A percentile compares a stretch with the other conserved stretches of the same genome.
Evolutionary conservation across 2,888 invertebrate species (phyloP).

Genomic region (Chydorus sphaericus): DNA sequence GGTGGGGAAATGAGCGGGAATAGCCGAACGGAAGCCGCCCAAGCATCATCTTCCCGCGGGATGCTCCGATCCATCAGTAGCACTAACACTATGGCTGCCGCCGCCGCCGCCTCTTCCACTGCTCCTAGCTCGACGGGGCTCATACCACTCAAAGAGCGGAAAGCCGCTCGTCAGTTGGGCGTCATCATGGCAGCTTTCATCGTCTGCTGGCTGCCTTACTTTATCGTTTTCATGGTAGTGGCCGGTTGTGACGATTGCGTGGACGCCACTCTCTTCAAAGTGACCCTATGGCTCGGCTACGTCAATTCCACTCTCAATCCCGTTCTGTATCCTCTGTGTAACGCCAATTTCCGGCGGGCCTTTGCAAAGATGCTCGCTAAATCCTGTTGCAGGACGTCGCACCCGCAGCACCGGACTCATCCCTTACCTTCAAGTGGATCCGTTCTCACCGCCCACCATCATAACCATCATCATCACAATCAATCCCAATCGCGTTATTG

Average conservation of each 20-base stretch:
- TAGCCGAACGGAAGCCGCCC: not conserved
- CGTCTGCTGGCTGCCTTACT: slow-evolving; percentile 43
- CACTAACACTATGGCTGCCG: not conserved
- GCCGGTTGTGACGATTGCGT: slow-evolving; percentile 35
- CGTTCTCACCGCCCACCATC: not conserved
- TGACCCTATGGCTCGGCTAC: slow-evolving; percentile 37
- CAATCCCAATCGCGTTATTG: not conserved
- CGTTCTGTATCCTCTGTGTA: slow-evolving; percentile 36
- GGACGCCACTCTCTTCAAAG: slow-evolving; percentile 29
- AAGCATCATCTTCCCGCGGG: no score
- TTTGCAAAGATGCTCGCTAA: slow-evolving; percentile 25
- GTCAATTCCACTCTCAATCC: slow-evolving; percentile 37
- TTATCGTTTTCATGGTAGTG: slow-evolving; percentile 39
- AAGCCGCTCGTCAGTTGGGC: slow-evolving; percentile 41
- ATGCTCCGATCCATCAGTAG: not conserved
- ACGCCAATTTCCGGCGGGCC: slow-evolving; percentile 32
- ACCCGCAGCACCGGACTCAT: not conserved
- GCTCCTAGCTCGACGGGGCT: not conserved
- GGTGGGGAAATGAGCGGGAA: not conserved
- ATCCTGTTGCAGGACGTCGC: not conserved
- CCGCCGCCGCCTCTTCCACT: not conserved
- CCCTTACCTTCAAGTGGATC: not conserved
- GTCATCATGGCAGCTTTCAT: slow-evolving; percentile 43
- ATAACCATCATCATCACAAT: not conserved
- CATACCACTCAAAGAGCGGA: slow-evolving; percentile 26